Evolutionary conservation across 2,797 vertebrate species (phyloP), one percentile per base, ranked within the genome.

Genomic region (Onychomys leucogaster): DNA sequence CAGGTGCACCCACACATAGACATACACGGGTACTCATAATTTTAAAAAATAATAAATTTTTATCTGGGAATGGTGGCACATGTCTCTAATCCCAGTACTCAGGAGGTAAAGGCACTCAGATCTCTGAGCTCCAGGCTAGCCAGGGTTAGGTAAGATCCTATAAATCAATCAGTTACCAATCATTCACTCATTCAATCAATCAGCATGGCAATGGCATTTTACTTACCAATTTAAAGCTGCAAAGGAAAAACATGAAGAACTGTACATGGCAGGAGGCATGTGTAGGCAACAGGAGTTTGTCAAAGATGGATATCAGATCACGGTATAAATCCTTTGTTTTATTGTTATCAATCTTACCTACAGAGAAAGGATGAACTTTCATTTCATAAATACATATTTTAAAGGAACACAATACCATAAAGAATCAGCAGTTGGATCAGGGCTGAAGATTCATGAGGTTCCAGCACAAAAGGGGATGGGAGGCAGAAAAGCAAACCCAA

Each of bases 201-300:
- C n/a, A 67, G 29, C 71, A 23, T 29, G 16, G 12, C 32, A 86
- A 17, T 32, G 12, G 7, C n/a, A 71, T 73, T 4, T 37, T 88
- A 99, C 99, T 98, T 95, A 99, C 99, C 99, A 99, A 93, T 98
- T 98, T 99, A 98, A 99, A 99, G 98, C 99, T 99, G 98, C 99
- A 99, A 95, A 99, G 99, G 98, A 99, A 99, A 96, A 99, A 99
- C 96, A 99, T 98, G 84, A 98, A 98, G 98, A 99, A 99, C 96
- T 99, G 99, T 49, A 99, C 99, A 0, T 99, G 99, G 97, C 98
- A 99, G 8, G 99, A 99, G 67, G 99, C 99, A 0, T 99, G 99
- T 1, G 99, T 99, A 23, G 99, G 99, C 94, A 99, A 98, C 61
- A 99, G 99, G 90, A 99, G 99, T 97, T 99, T 99, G 98, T 99